phyloP scores from a whole-genome alignment of 1,140 invertebrate genomes.

The Oreohelix idahoensis region DNA sequence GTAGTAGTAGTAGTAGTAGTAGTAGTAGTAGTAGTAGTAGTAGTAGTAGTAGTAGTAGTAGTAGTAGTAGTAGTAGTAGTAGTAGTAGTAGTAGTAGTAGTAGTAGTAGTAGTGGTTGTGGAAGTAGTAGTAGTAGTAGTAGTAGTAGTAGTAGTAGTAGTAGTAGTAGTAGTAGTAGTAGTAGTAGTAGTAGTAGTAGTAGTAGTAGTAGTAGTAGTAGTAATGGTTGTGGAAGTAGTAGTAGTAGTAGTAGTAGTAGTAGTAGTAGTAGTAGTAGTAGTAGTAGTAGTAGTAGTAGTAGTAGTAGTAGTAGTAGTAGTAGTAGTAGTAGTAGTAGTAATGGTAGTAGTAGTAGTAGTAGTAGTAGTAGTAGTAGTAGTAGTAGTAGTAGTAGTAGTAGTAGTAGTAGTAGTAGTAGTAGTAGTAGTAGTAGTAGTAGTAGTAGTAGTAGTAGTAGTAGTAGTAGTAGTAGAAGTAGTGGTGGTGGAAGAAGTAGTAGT shows the following conservation, averaged over 20 bases:
- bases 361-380: neutral
- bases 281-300: slow-evolving; percentile 12
- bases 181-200: slow-evolving; percentile 15
- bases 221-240: too few relatives aligned
- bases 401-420: neutral
- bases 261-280: neutral
- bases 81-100: slow-evolving; percentile 13
- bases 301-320: neutral
- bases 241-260: too few relatives aligned
- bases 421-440: neutral
- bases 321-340: neutral
- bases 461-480: neutral
- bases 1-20: too few relatives aligned
- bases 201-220: neutral
- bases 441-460: neutral
- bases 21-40: too few relatives aligned
- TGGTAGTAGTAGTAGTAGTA: neutral
- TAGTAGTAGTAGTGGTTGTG: too few relatives aligned
- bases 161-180: slow-evolving; percentile 2
- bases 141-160: too few relatives aligned
- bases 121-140: too few relatives aligned
- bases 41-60: too few relatives aligned
- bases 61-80: slow-evolving; percentile 3
- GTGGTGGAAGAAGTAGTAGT: neutral
- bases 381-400: neutral